Percentiles rank a stretch among this genome's conserved stretches.
Conservation (phyloP, 2,797 vertebrate genomes). For the Hypotaenidia philippensis region DNA sequence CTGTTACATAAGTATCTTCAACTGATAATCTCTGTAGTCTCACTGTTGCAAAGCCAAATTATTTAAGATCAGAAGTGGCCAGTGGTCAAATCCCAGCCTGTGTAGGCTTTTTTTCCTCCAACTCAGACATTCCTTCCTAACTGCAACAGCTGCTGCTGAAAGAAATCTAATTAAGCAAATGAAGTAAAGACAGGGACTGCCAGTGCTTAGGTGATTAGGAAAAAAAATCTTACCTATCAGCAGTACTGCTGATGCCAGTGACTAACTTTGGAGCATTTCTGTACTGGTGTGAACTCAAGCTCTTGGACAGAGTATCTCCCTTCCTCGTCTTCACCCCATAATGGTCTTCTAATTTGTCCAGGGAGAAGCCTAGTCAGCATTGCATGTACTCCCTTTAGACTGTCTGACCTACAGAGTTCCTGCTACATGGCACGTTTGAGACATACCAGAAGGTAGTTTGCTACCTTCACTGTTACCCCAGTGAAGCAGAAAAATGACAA, state of each 20-base stretch:
- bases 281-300: neutral
- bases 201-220: neutral
- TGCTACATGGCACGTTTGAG: neutral
- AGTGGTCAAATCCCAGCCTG: neutral
- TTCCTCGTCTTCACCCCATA: neutral
- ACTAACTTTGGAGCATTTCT: neutral
- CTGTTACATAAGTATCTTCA: neutral
- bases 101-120: neutral
- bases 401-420: neutral
- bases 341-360: neutral
- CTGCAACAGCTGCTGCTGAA: neutral
- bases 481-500: neutral
- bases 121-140: neutral
- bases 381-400: neutral
- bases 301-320: neutral
- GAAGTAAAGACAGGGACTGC: neutral
- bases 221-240: neutral
- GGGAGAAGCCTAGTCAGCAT: neutral
- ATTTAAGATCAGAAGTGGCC: neutral
- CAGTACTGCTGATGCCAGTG: neutral
- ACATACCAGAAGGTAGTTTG: neutral
- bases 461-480: neutral
- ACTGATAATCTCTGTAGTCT: neutral
- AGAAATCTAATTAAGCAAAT: neutral
- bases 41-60: neutral